Conservation (phyloP, 2,113 vertebrate species). For the Rhodinocichla rosea region DNA sequence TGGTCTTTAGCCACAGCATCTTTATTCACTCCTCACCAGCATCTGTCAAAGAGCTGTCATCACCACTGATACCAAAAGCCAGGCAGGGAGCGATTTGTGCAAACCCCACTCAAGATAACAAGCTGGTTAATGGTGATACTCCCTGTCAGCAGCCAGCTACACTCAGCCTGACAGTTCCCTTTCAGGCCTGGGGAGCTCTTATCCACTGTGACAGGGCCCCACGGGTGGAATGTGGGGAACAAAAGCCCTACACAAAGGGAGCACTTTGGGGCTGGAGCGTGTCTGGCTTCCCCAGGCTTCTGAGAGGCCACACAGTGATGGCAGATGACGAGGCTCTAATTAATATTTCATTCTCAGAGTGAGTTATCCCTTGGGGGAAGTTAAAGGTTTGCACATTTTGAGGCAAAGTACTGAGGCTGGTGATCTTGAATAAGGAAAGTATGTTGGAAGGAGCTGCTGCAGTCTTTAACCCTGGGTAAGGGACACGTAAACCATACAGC, state of each 20-base stretch:
- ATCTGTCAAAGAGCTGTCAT: conserved; percentile 53
- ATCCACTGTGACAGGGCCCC: conserved; percentile 25
- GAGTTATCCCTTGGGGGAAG: conserved; percentile 23
- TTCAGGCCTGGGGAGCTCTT: conserved; percentile 18
- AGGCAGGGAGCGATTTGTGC: conserved; percentile 28
- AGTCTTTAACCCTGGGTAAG: background rate
- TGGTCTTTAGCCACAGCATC: conserved; percentile 18
- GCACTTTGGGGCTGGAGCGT: background rate
- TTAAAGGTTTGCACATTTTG: conserved; percentile 24
- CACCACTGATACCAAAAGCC: conserved; percentile 9
- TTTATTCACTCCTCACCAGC: conserved; percentile 28
- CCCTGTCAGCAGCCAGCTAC: background rate
- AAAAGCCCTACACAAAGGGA: conserved; percentile 50
- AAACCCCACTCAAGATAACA: conserved; percentile 19
- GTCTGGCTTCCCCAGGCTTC: conserved; percentile 13
- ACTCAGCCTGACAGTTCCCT: conserved; percentile 40
- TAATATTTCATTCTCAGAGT: conserved; percentile 29
- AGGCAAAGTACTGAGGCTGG: background rate
- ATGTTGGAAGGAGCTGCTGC: conserved; percentile 24
- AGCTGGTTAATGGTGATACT: conserved; percentile 21
- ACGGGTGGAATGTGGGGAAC: conserved; percentile 34
- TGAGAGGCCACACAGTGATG: background rate
- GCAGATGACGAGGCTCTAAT: background rate
- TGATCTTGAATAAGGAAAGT: background rate
- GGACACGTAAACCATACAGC: background rate